phyloP scores from a whole-genome alignment of 2,888 invertebrate genomes.

The Miltochrista miniata region DNA sequence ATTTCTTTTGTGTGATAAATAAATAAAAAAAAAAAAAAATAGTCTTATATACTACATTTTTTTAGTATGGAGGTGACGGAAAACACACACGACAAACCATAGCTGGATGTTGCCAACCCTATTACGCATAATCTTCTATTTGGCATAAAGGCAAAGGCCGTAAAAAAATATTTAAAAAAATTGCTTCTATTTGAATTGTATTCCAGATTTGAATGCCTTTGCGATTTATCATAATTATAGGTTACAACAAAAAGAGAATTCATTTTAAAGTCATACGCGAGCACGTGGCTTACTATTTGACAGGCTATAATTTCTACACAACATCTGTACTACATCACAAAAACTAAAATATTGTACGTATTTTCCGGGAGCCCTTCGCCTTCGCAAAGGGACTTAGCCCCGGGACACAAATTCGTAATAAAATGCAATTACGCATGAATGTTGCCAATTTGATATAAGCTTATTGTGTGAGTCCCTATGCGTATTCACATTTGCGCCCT shows the following conservation, averaged over 20 bases:
- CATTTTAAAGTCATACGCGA: neutral
- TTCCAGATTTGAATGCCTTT: too few relatives aligned
- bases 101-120: too few relatives aligned
- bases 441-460: constrained; percentile 66
- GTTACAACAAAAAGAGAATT: neutral
- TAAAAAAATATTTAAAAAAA: too few relatives aligned
- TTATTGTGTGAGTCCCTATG: constrained; percentile 52
- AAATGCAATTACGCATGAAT: constrained; percentile 61
- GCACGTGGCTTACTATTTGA: constrained; percentile 18
- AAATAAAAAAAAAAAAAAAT: too few relatives aligned
- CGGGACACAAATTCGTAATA: constrained; percentile 43
- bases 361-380: constrained; percentile 2
- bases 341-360: constrained; percentile 18
- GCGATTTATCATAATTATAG: neutral
- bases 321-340: constrained; percentile 7
- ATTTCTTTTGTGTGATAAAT: too few relatives aligned
- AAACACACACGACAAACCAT: too few relatives aligned
- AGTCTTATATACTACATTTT: too few relatives aligned
- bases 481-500: constrained; percentile 45
- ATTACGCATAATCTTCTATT: too few relatives aligned
- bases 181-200: too few relatives aligned
- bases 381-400: constrained; percentile 19
- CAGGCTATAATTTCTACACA: constrained; percentile 31
- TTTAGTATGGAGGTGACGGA: too few relatives aligned
- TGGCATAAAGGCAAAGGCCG: too few relatives aligned